Evolutionary conservation across 2,888 invertebrate species (phyloP).

Genomic region (Parnassius apollo): DNA sequence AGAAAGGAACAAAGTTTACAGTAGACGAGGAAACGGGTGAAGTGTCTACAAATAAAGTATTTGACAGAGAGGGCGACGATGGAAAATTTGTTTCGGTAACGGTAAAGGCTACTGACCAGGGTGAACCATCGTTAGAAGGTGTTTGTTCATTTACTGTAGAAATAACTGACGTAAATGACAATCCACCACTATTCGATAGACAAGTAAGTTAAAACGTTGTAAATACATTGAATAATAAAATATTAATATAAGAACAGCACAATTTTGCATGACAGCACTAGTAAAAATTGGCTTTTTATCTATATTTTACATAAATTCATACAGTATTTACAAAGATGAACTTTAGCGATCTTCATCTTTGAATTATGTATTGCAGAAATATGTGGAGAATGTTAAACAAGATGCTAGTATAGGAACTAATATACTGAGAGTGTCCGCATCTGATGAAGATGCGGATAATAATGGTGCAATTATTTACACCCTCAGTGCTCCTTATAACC

Average conservation of each 20-base stretch:
- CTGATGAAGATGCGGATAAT: conserved; percentile 97
- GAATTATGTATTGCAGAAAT: conserved; percentile 87
- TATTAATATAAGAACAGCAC: conserved; percentile 36
- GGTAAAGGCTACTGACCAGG: conserved; percentile 98
- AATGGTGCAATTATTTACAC: conserved; percentile 97
- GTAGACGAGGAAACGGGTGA: conserved; percentile 98
- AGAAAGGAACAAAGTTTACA: conserved; percentile 96
- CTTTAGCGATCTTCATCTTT: conserved; percentile 35
- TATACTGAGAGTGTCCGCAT: conserved; percentile 96
- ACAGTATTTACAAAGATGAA: background rate
- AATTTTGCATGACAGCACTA: conserved; percentile 49
- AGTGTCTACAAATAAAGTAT: conserved; percentile 96
- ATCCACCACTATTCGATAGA: conserved; percentile 96
- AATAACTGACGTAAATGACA: conserved; percentile 98
- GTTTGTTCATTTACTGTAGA: conserved; percentile 99
- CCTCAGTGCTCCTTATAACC: conserved; percentile 93
- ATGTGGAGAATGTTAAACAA: conserved; percentile 97
- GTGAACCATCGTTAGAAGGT: conserved; percentile 98
- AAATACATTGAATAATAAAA: conserved; percentile 9
- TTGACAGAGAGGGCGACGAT: conserved; percentile 97
- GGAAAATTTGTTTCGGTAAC: conserved; percentile 98
- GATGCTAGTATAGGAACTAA: conserved; percentile 97
- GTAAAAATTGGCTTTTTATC: background rate
- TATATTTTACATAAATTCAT: background rate
- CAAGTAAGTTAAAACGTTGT: conserved; percentile 84